A percentile compares a stretch with the other conserved stretches of the same genome.
Conservation (phyloP, 2,113 vertebrate genomes). For the Sminthopsis crassicaudata region DNA sequence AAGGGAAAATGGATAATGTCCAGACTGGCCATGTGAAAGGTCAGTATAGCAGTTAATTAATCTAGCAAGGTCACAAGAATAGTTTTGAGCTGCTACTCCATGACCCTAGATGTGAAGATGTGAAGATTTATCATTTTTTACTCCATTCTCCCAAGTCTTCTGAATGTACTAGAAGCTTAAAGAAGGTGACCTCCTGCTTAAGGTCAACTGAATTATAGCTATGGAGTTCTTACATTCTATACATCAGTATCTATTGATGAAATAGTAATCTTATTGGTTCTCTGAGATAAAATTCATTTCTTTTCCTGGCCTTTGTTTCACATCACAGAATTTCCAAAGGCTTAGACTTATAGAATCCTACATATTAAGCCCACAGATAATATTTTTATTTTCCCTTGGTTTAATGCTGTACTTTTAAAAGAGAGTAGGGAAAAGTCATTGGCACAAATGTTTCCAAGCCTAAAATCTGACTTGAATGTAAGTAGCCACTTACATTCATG, state of each 20-base stretch:
- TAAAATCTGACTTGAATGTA: not conserved
- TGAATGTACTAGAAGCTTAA: rapidly evolving
- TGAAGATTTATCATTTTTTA: not conserved
- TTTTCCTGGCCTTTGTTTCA: not conserved
- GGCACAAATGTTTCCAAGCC: not conserved
- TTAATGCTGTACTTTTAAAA: conserved; percentile 43
- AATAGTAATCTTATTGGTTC: not conserved
- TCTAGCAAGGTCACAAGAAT: not conserved
- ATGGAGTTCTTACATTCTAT: rapidly evolving
- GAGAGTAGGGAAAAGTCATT: not conserved
- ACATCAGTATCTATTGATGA: not conserved
- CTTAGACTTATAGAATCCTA: not conserved
- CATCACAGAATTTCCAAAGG: not conserved
- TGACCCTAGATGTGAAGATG: not conserved
- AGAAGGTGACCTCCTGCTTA: not conserved
- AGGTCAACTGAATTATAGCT: not conserved
- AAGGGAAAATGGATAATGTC: not conserved
- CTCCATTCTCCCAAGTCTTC: not conserved
- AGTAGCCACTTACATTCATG: not conserved
- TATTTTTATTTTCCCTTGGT: conserved; percentile 1
- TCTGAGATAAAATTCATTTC: not conserved
- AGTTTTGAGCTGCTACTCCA: not conserved
- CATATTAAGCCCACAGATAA: not conserved
- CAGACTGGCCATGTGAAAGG: not conserved
- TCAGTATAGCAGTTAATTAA: not conserved